These are phyloP conservation scores for Entomobrya proxima DNA, from an alignment of 2,888 invertebrate species.

Conservation along the genomic window DNA sequence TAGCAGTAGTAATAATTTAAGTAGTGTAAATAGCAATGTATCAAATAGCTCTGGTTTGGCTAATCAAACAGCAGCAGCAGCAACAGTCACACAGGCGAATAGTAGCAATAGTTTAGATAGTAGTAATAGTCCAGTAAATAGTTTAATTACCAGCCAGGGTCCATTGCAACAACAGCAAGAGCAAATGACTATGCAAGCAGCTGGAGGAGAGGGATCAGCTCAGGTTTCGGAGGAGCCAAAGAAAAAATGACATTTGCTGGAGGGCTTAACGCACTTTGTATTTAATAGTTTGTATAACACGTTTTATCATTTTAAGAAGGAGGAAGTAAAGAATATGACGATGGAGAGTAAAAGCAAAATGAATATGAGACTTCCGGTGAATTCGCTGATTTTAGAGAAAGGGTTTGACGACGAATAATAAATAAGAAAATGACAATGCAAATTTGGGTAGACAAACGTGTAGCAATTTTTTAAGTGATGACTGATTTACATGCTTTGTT, in stretches of 20 bases:
- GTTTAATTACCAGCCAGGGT: conserved; percentile 45
- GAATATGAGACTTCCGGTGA: background rate
- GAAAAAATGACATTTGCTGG: conserved; percentile 62
- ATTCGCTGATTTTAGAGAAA: background rate
- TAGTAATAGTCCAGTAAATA: conserved; percentile 50
- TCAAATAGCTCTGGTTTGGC: background rate
- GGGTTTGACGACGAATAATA: background rate
- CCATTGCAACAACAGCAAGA: background rate
- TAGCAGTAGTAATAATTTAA: conserved; percentile 26
- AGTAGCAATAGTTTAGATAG: conserved; percentile 25
- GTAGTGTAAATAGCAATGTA: conserved; percentile 32
- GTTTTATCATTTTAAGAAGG: conserved; percentile 34
- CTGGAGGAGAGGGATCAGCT: too few relatives aligned
- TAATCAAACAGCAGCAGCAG: conserved; percentile 16
- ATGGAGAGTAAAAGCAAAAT: background rate
- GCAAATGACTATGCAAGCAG: background rate
- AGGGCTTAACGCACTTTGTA: conserved; percentile 32
- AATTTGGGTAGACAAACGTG: too few relatives aligned
- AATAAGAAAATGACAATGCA: background rate
- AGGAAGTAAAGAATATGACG: background rate
- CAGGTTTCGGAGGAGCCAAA: conserved; percentile 48
- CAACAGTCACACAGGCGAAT: conserved; percentile 15
- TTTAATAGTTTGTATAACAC: conserved; percentile 58
- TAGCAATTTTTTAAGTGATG: background rate
- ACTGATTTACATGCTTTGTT: background rate